Base-by-base conservation (phyloP, 2,797 vertebrate genomes). In the Lophotriccus pileatus region DNA sequence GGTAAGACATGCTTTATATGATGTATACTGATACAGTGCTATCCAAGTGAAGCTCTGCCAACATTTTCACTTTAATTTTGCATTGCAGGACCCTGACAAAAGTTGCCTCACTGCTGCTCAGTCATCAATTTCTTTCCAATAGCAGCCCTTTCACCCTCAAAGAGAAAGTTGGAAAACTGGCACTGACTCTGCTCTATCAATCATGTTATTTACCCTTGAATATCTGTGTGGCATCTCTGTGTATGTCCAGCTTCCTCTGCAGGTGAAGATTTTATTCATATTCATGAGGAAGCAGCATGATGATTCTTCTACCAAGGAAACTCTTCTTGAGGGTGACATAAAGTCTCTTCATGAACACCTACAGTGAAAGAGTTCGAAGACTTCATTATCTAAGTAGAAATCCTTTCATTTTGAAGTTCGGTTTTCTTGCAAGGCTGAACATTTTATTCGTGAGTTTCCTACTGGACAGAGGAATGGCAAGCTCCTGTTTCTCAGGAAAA, bases 401-500 rank as follows among this genome's bases (percentile, higher is more conserved):
- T 73, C 24, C 52, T 86, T 87, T 92, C 44, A 67, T 79, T 92
- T 79, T 84, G 43, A 84, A 88, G 41, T 93, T 76, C 0, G 0
- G 7, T 93, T 92, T 56, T 86, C 58, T 86, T 75, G 90, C 46
- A 50, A 90, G 50, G n/a, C 47, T 72, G 69, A 84, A 53, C 15
- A 22, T 44, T 87, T 87, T 78, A 50, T 88, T 28, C 2, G 3
- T 55, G n/a, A 80, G 70, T 89, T 90, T 93, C 58, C 78, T 87
- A 60, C 58, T 53, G 68, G 81, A 82, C 70, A 81, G 82, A 94
- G 60, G 68, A 90, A 75, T 69, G 60, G 63, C 23, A 50, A 87
- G 47, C 68, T 94, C 82, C 70, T 85, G 49, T 94, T 96, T 95
- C 87, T 88, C 88, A 75, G 91, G 70, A 91, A 93, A 94, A 93